Evolutionary conservation across 1,140 invertebrate genomes (phyloP).

Genomic region (Trachymyrmex cornetzi): DNA sequence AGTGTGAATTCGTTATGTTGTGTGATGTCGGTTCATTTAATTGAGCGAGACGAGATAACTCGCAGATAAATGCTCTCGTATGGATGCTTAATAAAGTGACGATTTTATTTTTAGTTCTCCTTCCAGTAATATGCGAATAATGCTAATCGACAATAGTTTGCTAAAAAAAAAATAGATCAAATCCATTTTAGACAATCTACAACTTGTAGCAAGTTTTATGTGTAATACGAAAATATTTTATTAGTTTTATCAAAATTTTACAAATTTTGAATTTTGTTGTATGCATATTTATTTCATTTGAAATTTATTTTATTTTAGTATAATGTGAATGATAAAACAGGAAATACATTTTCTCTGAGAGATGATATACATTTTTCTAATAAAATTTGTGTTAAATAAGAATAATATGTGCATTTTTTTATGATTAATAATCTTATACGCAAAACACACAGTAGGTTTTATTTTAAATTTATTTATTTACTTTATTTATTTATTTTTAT

Average conservation of each 20-base stretch:
- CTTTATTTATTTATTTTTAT: background rate
- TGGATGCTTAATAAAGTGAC: background rate
- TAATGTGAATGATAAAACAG: background rate
- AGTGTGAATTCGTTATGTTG: slow-evolving; percentile 29
- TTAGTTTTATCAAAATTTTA: background rate
- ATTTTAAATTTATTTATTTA: background rate
- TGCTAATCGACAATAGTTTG: background rate
- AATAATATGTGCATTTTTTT: background rate
- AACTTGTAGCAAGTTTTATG: background rate
- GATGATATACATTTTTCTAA: background rate
- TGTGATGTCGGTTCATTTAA: slow-evolving; percentile 22
- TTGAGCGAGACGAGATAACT: background rate
- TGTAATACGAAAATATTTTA: background rate
- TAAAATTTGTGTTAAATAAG: background rate
- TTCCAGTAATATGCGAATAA: background rate
- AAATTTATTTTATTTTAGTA: background rate
- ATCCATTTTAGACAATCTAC: background rate
- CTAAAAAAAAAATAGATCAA: background rate
- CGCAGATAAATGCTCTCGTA: no score
- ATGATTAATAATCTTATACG: background rate
- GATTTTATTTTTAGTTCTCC: background rate
- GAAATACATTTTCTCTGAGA: no score
- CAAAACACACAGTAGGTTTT: background rate
- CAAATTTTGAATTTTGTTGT: slow-evolving; percentile 2
- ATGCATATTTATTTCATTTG: background rate